A percentile compares a stretch with the other conserved stretches of the same genome.
Conservation (phyloP, 2,888 invertebrate genomes). For the Polydrusus pterygomalis region DNA sequence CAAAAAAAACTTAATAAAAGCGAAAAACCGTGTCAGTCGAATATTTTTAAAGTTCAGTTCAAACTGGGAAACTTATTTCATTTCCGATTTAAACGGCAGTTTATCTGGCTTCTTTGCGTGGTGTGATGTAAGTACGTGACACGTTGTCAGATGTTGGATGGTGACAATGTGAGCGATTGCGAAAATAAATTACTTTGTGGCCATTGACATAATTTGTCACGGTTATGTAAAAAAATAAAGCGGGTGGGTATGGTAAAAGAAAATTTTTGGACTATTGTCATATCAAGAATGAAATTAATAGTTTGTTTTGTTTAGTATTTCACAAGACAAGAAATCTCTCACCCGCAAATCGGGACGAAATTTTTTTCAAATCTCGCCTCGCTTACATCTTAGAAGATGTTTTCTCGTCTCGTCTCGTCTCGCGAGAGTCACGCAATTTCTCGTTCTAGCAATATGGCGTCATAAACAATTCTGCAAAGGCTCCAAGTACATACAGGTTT, state of each 20-base stretch:
- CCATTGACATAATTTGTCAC: neutral
- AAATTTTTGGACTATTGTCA: neutral
- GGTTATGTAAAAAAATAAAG: neutral
- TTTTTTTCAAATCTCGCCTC: too few relatives aligned
- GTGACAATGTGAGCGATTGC: neutral
- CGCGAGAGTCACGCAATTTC: too few relatives aligned
- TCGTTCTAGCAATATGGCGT: too few relatives aligned
- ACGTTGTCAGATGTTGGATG: slow-evolving; percentile 9
- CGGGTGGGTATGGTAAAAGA: neutral
- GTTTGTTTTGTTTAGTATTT: neutral
- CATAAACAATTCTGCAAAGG: too few relatives aligned
- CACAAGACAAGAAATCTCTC: too few relatives aligned
- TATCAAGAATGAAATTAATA: neutral
- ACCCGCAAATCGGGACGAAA: too few relatives aligned
- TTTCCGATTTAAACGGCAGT: slow-evolving; percentile 23
- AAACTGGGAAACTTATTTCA: slow-evolving; percentile 25
- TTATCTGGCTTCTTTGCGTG: slow-evolving; percentile 16
- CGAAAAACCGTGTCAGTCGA: slow-evolving; percentile 20
- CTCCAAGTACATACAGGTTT: too few relatives aligned
- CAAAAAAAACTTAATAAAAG: slow-evolving; percentile 26
- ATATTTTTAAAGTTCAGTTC: slow-evolving; percentile 29
- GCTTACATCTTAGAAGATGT: too few relatives aligned
- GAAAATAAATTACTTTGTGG: neutral
- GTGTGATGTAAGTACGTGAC: slow-evolving; percentile 15
- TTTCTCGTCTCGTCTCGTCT: too few relatives aligned